Evolutionary conservation across 1,140 invertebrate species (phyloP), one percentile per base, ranked within the genome.

Genomic region (Apis florea): DNA sequence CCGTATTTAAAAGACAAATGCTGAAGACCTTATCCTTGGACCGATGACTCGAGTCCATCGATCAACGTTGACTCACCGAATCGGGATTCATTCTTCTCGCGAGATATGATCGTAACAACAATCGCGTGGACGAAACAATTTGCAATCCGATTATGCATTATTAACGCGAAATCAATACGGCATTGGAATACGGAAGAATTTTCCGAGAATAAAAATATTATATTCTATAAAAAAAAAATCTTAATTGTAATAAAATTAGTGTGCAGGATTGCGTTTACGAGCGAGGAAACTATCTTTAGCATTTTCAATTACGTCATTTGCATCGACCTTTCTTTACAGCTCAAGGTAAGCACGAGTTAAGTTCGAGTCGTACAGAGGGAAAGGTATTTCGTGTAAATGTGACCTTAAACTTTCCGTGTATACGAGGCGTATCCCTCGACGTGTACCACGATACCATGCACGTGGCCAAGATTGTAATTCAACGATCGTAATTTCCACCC

Each of bases 361-460:
- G 69, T 84, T 56, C 63, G 49, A 83, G 56, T 79, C 71, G 59
- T 53, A 49, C 64, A 66, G 75, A 78, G 69, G n/a, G 82, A 86
- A 77, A 82, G 74, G 82, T 61, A 63, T 87, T 87, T 85, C 72
- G 64, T 86, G 66, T 75, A 75, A 84, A 84, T 75, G 49, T 66
- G 82, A 86, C 85, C 82, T 87, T 87, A 87, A 87, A 87, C 85
- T 87, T 85, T 87, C 70, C 75, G 26, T 54, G 75, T 63, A 74
- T 71, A 24, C 58, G n/a, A 73, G 70, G 80, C 79, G 61, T 83
- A 75, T 83, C 64, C 53, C 59, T 51, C 51, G 13, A 24, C 66
- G 54, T 21, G n/a, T 19, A 77, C 17, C 17, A 21, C 54, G 54
- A 69, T 72, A 63, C 63, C 63, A 47, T 66, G 71, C 71, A 67